Conservation (phyloP, 37 sponge, comb jelly and placozoan species). For the Hexactinellida sp. region DNA sequence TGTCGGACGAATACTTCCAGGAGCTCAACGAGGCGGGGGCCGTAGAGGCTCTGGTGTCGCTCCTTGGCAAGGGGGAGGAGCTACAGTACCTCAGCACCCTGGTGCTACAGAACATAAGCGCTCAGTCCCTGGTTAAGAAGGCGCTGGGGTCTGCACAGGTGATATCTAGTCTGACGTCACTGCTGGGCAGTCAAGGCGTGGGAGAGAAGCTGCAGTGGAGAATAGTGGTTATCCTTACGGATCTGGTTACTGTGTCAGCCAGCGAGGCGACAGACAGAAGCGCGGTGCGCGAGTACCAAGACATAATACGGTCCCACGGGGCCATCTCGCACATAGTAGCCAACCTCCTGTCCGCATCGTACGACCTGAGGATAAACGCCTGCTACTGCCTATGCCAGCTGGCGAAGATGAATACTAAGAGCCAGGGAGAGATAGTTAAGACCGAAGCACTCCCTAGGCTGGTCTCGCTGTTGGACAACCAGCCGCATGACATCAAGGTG, state of each 20-base stretch:
- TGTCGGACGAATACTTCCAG: neutral
- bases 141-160: conserved; percentile 23
- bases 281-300: neutral
- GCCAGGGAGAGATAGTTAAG: conserved; percentile 24
- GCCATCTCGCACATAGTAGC: conserved; percentile 37
- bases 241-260: neutral
- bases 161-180: neutral
- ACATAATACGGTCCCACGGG: neutral
- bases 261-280: neutral
- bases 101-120: conserved; percentile 45
- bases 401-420: conserved; percentile 20
- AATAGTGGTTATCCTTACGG: neutral
- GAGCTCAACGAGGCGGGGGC: neutral
- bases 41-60: conserved; percentile 22
- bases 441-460: conserved; percentile 34
- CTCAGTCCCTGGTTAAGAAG: conserved; percentile 13
- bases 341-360: conserved; percentile 28
- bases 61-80: conserved; percentile 23
- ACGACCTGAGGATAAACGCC: conserved; percentile 38
- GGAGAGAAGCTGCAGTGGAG: neutral
- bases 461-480: conserved; percentile 29
- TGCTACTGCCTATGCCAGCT: conserved; percentile 46
- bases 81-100: conserved; percentile 32
- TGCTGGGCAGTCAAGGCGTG: neutral
- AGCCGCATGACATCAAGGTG: conserved; percentile 34